Conservation (phyloP, 1,140 invertebrate genomes). For the Meloidogyne chitwoodi region DNA sequence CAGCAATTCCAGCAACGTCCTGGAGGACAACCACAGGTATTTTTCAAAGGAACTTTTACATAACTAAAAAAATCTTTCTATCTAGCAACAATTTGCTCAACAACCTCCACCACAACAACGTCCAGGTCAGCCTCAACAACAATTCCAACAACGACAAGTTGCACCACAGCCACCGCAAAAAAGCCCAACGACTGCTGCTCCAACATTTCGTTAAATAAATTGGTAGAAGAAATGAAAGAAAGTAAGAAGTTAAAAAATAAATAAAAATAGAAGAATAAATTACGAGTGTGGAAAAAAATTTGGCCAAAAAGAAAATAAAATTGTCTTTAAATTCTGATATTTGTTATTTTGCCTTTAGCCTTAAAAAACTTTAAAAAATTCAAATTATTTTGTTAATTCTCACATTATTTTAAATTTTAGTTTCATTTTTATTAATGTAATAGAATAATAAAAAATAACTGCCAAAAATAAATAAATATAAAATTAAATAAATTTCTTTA, state of each 20-base stretch:
- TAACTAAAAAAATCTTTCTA: too few relatives aligned
- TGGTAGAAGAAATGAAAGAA: not conserved
- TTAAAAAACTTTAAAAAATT: too few relatives aligned
- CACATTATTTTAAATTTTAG: too few relatives aligned
- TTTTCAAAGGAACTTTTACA: not conserved
- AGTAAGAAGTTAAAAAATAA: not conserved
- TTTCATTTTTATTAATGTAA: too few relatives aligned
- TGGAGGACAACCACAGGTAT: not conserved
- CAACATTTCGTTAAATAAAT: not conserved
- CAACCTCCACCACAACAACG: conserved; percentile 1
- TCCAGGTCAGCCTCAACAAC: not conserved
- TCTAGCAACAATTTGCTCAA: conserved; percentile 10
- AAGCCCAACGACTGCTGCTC: not conserved
- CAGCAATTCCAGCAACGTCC: not conserved
- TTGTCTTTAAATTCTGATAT: too few relatives aligned
- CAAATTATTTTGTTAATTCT: too few relatives aligned
- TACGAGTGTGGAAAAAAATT: not conserved
- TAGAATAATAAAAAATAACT: too few relatives aligned
- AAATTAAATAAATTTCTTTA: too few relatives aligned
- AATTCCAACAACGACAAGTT: not conserved
- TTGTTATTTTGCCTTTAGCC: too few relatives aligned
- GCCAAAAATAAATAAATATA: too few relatives aligned
- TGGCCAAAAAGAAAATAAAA: too few relatives aligned
- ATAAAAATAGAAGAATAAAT: too few relatives aligned
- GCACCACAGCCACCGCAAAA: not conserved